Evolutionary conservation across 1,140 invertebrate genomes (phyloP).

Genomic region (Coboldia fuscipes): DNA sequence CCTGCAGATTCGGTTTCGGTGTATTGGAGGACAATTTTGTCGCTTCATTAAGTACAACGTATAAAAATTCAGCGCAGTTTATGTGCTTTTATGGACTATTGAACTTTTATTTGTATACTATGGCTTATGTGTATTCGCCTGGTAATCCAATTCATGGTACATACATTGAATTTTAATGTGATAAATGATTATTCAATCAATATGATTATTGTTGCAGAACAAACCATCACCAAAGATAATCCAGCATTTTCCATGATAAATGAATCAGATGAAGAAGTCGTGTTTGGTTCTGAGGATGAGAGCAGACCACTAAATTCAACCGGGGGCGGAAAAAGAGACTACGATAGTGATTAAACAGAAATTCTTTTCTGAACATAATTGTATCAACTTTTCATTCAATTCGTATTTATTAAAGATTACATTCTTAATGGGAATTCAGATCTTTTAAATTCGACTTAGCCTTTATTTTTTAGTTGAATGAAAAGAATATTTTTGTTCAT

Average conservation of each 20-base stretch:
- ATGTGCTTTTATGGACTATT: slow-evolving; percentile 88
- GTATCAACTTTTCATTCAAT: no score
- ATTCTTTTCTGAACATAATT: no score
- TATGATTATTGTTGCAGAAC: slow-evolving; percentile 32
- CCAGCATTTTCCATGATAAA: slow-evolving; percentile 96
- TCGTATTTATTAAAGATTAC: no score
- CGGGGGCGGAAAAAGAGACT: slow-evolving; percentile 32
- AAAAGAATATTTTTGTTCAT: no score
- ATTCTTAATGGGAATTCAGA: no score
- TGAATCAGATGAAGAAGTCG: slow-evolving; percentile 92
- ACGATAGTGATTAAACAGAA: slow-evolving; percentile 38
- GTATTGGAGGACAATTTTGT: slow-evolving; percentile 87
- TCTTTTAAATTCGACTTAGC: no score
- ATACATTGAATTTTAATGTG: neutral
- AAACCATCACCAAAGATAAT: slow-evolving; percentile 85
- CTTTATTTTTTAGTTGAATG: no score
- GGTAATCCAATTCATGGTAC: slow-evolving; percentile 60
- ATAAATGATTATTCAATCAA: slow-evolving; percentile 13
- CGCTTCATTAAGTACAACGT: slow-evolving; percentile 62
- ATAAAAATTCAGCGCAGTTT: slow-evolving; percentile 79
- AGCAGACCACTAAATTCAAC: slow-evolving; percentile 45
- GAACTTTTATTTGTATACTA: slow-evolving; percentile 84
- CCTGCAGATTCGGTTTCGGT: slow-evolving; percentile 66
- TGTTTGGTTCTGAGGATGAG: slow-evolving; percentile 84
- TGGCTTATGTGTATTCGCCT: slow-evolving; percentile 89